Conservation (phyloP, 2,113 vertebrate species). For the Cinclus mexicanus region DNA sequence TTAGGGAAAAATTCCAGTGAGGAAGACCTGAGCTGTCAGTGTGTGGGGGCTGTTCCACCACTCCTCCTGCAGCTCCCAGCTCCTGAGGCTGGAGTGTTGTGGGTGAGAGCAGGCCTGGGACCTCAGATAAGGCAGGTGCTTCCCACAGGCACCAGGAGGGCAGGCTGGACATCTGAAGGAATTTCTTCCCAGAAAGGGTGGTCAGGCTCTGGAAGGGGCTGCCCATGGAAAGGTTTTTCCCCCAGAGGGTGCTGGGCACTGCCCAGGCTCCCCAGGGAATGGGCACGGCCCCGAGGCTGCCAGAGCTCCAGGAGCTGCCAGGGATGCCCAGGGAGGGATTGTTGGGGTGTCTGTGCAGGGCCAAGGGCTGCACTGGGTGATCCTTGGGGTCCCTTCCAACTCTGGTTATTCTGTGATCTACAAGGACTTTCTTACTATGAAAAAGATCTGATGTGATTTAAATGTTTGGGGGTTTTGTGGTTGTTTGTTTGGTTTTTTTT, state of each 20-base stretch:
- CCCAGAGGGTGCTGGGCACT: not conserved
- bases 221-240: not conserved
- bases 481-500: too few species aligned
- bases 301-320: not conserved
- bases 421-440: not conserved
- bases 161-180: not conserved
- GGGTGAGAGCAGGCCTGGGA: not conserved
- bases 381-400: not conserved
- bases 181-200: not conserved
- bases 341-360: not conserved
- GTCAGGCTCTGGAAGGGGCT: not conserved
- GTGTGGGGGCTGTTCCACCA: not conserved
- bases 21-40: not conserved
- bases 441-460: not conserved
- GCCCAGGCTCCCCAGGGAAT: not conserved
- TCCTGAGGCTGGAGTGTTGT: not conserved
- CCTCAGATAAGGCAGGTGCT: not conserved
- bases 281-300: not conserved
- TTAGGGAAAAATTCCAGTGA: rapidly evolving
- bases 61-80: not conserved
- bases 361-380: rapidly evolving
- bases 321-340: not conserved
- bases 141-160: not conserved
- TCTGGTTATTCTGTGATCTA: not conserved
- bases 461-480: not conserved